These are phyloP conservation scores for Agrochola macilenta DNA, from an alignment of 2,888 invertebrate genomes.

Conservation along the genomic window DNA sequence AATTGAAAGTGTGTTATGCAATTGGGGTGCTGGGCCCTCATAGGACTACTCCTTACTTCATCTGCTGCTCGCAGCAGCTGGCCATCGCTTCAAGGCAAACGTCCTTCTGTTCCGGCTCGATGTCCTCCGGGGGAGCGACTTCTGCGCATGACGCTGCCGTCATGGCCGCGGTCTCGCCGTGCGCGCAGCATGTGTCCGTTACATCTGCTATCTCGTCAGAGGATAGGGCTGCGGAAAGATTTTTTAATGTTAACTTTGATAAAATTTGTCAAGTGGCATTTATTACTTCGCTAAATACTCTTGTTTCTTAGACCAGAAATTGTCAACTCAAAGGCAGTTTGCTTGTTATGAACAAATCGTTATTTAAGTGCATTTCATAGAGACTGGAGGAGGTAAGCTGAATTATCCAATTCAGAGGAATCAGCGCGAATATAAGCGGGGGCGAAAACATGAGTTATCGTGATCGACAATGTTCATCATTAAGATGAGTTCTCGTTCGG, in stretches of 20 bases:
- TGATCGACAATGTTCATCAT: slow-evolving; percentile 41
- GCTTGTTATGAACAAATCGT: slow-evolving; percentile 35
- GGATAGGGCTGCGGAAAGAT: slow-evolving; percentile 70
- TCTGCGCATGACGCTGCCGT: slow-evolving; percentile 70
- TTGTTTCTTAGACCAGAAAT: background rate
- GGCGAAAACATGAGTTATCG: slow-evolving; percentile 40
- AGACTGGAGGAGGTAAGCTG: slow-evolving; percentile 32
- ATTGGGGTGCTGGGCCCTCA: too few species aligned
- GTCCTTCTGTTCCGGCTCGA: slow-evolving; percentile 72
- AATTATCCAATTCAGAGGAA: slow-evolving; percentile 61
- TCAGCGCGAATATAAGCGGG: slow-evolving; percentile 29
- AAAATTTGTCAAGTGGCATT: background rate
- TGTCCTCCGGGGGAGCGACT: slow-evolving; percentile 73
- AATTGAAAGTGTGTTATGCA: background rate
- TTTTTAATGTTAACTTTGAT: background rate
- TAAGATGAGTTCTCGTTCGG: background rate
- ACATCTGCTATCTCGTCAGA: slow-evolving; percentile 77
- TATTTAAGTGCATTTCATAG: slow-evolving; percentile 44
- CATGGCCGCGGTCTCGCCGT: slow-evolving; percentile 72
- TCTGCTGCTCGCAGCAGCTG: slow-evolving; percentile 78
- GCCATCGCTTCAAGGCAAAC: slow-evolving; percentile 72
- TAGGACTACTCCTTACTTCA: slow-evolving; percentile 72
- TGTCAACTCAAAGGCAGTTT: slow-evolving; percentile 12
- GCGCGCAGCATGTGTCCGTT: slow-evolving; percentile 78
- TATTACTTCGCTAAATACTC: too few species aligned